These are phyloP conservation scores for Spondyliosoma cantharus DNA, from an alignment of 2,797 vertebrate genomes.

Conservation along the genomic window DNA sequence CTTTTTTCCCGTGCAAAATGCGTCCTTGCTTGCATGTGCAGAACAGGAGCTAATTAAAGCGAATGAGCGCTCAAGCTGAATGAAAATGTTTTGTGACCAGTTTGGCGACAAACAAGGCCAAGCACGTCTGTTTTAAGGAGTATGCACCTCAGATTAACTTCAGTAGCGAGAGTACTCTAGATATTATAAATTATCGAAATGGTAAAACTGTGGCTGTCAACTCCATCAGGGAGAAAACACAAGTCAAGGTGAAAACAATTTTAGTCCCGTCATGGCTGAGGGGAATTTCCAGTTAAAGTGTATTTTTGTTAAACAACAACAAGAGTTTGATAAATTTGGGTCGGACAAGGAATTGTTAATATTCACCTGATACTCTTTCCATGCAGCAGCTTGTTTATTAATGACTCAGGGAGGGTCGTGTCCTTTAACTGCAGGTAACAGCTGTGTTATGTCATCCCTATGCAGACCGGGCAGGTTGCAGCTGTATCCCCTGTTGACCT, in stretches of 20 bases:
- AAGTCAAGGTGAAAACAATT: neutral
- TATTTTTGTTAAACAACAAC: neutral
- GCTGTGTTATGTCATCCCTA: slow-evolving; percentile 56
- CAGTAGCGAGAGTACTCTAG: neutral
- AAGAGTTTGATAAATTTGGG: neutral
- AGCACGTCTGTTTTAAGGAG: neutral
- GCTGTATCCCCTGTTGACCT: slow-evolving; percentile 54
- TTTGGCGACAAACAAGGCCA: neutral
- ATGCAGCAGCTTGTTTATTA: slow-evolving; percentile 48
- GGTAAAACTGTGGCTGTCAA: neutral
- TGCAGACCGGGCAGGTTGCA: slow-evolving; percentile 29
- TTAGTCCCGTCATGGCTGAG: neutral
- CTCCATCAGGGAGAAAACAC: neutral
- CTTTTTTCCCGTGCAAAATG: too few species aligned
- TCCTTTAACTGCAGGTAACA: slow-evolving; percentile 46
- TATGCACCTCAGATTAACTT: slow-evolving; percentile 6
- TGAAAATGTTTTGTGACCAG: neutral
- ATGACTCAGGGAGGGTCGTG: slow-evolving; percentile 42
- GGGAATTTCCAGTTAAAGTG: neutral
- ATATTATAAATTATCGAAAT: neutral
- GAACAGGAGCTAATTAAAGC: neutral
- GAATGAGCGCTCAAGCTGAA: slow-evolving; percentile 6
- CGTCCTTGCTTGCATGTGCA: too few species aligned
- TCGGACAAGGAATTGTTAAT: neutral
- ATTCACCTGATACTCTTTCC: slow-evolving; percentile 19